These are phyloP conservation scores for Eurypyga helias DNA, from an alignment of 2,113 vertebrate species.

Conservation along the genomic window DNA sequence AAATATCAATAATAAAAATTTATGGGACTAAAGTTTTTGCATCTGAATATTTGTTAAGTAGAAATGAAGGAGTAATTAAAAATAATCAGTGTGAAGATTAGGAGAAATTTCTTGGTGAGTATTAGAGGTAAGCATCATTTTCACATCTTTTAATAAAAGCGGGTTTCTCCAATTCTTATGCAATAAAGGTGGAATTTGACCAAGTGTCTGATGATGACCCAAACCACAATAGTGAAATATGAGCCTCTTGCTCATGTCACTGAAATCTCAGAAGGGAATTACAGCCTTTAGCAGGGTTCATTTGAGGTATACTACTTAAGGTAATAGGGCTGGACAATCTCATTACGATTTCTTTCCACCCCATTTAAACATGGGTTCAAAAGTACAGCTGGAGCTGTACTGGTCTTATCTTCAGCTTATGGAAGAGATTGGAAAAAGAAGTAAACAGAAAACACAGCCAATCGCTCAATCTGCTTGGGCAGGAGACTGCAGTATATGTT, in stretches of 20 bases:
- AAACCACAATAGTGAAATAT: constrained; percentile 33
- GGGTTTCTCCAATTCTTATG: neutral
- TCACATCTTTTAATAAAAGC: neutral
- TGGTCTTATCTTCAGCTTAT: constrained; percentile 39
- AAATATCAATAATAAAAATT: neutral
- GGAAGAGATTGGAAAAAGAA: constrained; percentile 31
- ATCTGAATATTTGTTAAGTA: neutral
- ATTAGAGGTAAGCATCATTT: neutral
- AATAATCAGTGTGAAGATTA: neutral
- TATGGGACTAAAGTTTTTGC: neutral
- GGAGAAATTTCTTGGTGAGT: neutral
- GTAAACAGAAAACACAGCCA: constrained; percentile 19
- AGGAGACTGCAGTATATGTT: neutral
- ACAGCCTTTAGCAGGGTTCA: constrained; percentile 36
- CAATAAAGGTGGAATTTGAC: constrained; percentile 5
- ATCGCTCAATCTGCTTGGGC: accelerated
- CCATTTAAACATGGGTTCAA: constrained; percentile 42
- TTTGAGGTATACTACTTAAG: constrained; percentile 58
- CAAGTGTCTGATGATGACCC: neutral
- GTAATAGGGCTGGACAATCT: constrained; percentile 58
- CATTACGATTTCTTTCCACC: constrained; percentile 62
- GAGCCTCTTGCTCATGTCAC: constrained; percentile 10
- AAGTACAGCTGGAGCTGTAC: constrained; percentile 51
- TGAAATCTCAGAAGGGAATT: constrained; percentile 48
- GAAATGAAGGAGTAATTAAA: neutral